Evolutionary conservation across 2,888 invertebrate species (phyloP), one percentile per base, ranked within the genome.

Genomic region (Lepidocyrtoides sp.): DNA sequence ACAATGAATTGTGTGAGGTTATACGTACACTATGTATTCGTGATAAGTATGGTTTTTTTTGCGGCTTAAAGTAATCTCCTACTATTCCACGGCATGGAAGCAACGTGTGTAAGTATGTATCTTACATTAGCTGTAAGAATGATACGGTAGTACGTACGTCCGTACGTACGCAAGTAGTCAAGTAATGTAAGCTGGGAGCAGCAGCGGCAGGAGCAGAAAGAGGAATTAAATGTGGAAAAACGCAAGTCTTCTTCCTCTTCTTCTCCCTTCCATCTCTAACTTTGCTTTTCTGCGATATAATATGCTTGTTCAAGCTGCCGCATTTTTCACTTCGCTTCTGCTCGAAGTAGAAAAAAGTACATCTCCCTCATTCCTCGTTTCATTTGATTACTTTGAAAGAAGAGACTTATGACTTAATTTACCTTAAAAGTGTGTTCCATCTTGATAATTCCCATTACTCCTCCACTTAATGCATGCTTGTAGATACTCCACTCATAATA

Each of bases 351-450:
- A 36, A 89, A 57, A 89, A 72, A 79, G 66, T 66, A 75, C 72
- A 85, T 20, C 32, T 26, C 10, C 4, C 69, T 36, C 32, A n/a
- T 48, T 41, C 69, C 69, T 44, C 69, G 69, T 72, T 72, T 72
- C 90, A 77, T 90, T 90, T 92, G 91, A 89, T 91, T 91, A 91
- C 82, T 91, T 91, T 89, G 88, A 88, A 75, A 87, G 75, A 72
- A 29, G 86, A 92, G 91, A 92, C 91, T 92, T 92, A 92, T 89
- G 92, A 92, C 92, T 92, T 92, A 91, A 92, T 92, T 92, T 92
- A 91, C 92, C 91, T 85, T 88, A 85, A 87, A 91, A 75, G 89
- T 60, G 82, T 84, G 69, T 72, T 72, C 69, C 69, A 72, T 72
- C 69, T 72, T 72, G 69, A 72, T 72, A 72, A 72, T 72, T 72